Base-by-base conservation (phyloP, 2,113 vertebrate species). In the Rhinoderma darwinii region DNA sequence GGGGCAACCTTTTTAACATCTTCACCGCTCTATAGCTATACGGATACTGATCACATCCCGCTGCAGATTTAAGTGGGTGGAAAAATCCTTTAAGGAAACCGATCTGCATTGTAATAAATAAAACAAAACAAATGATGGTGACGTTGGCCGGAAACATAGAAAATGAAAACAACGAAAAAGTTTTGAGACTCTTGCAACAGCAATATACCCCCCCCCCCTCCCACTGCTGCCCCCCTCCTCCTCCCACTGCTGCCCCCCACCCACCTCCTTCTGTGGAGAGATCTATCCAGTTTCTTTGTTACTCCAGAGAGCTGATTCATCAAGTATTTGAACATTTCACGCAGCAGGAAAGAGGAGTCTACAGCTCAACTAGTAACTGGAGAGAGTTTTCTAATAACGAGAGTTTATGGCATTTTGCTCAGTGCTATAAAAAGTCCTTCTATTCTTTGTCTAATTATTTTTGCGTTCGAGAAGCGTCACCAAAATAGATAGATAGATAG, bases 261-360 rank as follows among this genome's bases (percentile, higher is more conserved):
- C n/a, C n/a, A n/a, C n/a, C n/a, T n/a, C n/a, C n/a, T n/a, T n/a
- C n/a, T 54, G 47, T 41, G 27, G 35, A 80, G 5, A 61, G 6
- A 80, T 59, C 25, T 25, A 12, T 61, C 51, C 51, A 41, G 32
- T 59, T 79, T 80, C 51, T 59, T 39, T 80, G 51, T 79, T 79
- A 25, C 78, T 80, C 78, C 20, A 59, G 35, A 80, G 27, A 80
- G 54, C 78, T 80, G 78, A 80, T 80, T 80, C 78, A 80, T 80
- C 78, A 61, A 59, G 32, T 37, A 80, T 80, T 80, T 41, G 20
- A 56, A 27, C 41, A 80, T 54, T 59, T 41, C 54, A 61, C 22
- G 25, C 20, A 63, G 78, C 32, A 27, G 78, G 54, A 63, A 59
- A 63, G 35, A 27, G n/a, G 56, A 41, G 35, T 61, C 51, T 43